A percentile compares a stretch with the other conserved stretches of the same genome.
Conservation (phyloP, 2,888 invertebrate genomes). For the Lamproptera curius region DNA sequence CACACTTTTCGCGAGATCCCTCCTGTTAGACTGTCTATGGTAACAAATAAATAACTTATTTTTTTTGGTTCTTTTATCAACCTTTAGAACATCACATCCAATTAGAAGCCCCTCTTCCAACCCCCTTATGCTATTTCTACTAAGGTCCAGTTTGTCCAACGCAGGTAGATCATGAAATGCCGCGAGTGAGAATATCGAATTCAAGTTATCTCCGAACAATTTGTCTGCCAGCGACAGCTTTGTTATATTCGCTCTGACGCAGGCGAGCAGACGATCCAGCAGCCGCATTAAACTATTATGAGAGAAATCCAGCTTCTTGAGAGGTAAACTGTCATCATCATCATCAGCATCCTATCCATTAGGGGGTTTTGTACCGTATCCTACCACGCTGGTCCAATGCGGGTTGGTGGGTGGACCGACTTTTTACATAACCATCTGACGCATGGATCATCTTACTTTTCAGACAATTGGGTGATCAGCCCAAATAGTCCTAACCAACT, state of each 20-base stretch:
- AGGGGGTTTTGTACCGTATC: too few relatives aligned
- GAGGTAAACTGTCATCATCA: slow-evolving; percentile 83
- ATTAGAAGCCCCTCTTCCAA: slow-evolving; percentile 92
- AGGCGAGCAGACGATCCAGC: slow-evolving; percentile 85
- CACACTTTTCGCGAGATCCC: too few relatives aligned
- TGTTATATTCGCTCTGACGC: slow-evolving; percentile 81
- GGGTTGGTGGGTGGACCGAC: too few relatives aligned
- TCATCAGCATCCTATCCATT: too few relatives aligned
- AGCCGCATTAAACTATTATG: slow-evolving; percentile 88
- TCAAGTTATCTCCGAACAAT: slow-evolving; percentile 91
- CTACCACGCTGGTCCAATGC: too few relatives aligned
- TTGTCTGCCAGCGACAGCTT: slow-evolving; percentile 87
- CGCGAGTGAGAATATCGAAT: slow-evolving; percentile 92
- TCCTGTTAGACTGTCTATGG: too few relatives aligned
- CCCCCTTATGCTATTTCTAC: slow-evolving; percentile 88
- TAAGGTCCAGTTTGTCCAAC: slow-evolving; percentile 86
- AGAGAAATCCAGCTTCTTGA: slow-evolving; percentile 89
- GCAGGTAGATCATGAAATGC: slow-evolving; percentile 88
- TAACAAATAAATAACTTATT: too few relatives aligned
- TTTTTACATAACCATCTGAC: too few relatives aligned
- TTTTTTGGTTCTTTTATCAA: too few relatives aligned
- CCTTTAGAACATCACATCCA: slow-evolving; percentile 87
- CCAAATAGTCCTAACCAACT: too few relatives aligned
- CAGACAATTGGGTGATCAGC: too few relatives aligned
- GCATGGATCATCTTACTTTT: too few relatives aligned